Evolutionary conservation across 2,113 vertebrate genomes (phyloP).

Genomic region (Ovibos moschatus): DNA sequence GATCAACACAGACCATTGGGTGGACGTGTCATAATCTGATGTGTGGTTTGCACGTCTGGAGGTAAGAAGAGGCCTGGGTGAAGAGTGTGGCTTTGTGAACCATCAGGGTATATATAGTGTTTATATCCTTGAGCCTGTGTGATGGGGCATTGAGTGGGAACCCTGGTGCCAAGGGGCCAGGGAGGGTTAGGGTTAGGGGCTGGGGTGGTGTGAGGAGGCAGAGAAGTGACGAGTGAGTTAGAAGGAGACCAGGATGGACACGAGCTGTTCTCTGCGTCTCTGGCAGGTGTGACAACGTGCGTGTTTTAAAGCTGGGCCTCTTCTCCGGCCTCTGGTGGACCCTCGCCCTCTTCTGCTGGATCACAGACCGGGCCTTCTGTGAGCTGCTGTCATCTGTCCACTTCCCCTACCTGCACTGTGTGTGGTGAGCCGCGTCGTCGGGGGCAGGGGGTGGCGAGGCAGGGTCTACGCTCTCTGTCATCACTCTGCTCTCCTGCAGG

Average conservation of each 20-base stretch:
- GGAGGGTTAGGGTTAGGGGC: not conserved
- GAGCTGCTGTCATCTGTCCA: conserved; percentile 96
- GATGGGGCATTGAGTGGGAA: not conserved
- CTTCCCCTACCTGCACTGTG: conserved; percentile 97
- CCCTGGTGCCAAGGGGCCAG: not conserved
- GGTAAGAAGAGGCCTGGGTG: not conserved
- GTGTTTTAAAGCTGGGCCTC: conserved; percentile 95
- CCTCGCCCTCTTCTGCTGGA: conserved; percentile 95
- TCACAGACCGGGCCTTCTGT: conserved; percentile 96
- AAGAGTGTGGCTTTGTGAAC: not conserved
- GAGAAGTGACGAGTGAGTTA: not conserved
- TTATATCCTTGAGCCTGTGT: too few species aligned
- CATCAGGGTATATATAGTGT: not conserved
- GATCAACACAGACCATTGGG: fast-evolving
- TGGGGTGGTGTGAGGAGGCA: not conserved
- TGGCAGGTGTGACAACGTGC: conserved; percentile 93
- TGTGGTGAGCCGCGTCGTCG: conserved; percentile 85
- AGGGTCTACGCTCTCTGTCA: not conserved
- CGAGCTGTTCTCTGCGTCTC: not conserved
- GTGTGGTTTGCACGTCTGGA: not conserved
- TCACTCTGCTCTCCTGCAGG: fast-evolving
- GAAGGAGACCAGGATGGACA: fast-evolving
- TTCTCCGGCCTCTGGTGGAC: conserved; percentile 97
- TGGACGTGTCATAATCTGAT: not conserved
- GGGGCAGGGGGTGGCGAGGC: fast-evolving